A percentile compares a stretch with the other conserved stretches of the same genome.
Evolutionary conservation across 2,888 invertebrate species (phyloP).

Genomic region (Dorcus parallelipipedus): DNA sequence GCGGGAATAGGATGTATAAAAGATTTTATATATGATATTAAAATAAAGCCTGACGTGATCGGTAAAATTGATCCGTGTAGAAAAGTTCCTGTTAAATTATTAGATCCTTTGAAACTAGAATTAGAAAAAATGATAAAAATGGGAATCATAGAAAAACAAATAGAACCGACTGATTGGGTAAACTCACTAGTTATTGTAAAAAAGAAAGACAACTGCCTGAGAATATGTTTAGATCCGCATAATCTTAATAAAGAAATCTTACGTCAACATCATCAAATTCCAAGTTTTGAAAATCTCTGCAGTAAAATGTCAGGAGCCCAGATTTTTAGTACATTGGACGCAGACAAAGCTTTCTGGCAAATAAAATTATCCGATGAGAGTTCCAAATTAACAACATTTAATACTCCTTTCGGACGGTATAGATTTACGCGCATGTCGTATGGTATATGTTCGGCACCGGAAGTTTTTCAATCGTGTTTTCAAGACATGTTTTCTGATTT

Average conservation of each 20-base stretch:
- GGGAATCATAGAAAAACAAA: slow-evolving; percentile 13
- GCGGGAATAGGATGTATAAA: slow-evolving; percentile 8
- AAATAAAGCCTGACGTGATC: slow-evolving; percentile 6
- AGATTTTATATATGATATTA: slow-evolving; percentile 9
- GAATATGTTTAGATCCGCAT: no score
- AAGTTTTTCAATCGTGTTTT: background rate
- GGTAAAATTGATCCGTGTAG: slow-evolving; percentile 12
- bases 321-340: no score
- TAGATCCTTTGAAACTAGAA: slow-evolving; percentile 6
- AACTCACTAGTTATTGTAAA: slow-evolving; percentile 10
- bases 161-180: slow-evolving; percentile 11
- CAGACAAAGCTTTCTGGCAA: slow-evolving; percentile 2
- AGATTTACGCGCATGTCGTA: slow-evolving; percentile 4
- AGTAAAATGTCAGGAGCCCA: no score
- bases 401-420: background rate
- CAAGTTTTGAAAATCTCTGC: no score
- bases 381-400: background rate
- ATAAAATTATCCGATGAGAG: slow-evolving; percentile 2
- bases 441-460: slow-evolving; percentile 5
- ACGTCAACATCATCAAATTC: no score
- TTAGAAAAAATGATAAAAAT: slow-evolving; percentile 10
- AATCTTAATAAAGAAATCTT: no score
- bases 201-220: background rate
- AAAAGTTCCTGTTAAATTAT: slow-evolving; percentile 7
- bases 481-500: background rate